Evolutionary conservation across 2,797 vertebrate genomes (phyloP), one percentile per base, ranked within the genome.

Genomic region (Syngnathus acus): DNA sequence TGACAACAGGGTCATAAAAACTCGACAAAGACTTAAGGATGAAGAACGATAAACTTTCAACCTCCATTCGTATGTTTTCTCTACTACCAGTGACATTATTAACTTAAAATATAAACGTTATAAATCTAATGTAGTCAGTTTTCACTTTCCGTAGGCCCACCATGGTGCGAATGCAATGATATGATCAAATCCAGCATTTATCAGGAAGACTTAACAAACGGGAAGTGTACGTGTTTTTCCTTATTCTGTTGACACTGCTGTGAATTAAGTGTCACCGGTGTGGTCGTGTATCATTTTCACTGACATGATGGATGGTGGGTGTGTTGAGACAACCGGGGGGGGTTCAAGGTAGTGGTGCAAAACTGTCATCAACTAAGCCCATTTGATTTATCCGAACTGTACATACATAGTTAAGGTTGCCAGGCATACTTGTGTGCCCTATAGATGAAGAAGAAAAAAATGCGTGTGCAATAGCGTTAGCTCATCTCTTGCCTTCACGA

Each of bases 1-100:
- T 42, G 42, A 50, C 66, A 65, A 45, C 64, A 60, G 67, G 53
- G 61, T 74, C 38, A 61, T 71, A 62, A 67, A 62, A 66, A 48
- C 51, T 8, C 47, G 21, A 53, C n/a, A 21, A 57, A 43, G 61
- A 47, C 26, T 51, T 1, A 26, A 32, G 32, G 14, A 40, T 17
- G 38, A 65, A n/a, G 26, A 19, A 32, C 9, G 50, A 40, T 21
- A 16, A 62, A 45, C 61, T 32, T 32, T 32, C 19, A 50, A n/a
- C 48, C n/a, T n/a, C 54, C 54, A 55, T 23, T 10, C 21, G 32
- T 57, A 57, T 5, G 23, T 17, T 32, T 32, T 32, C 32, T 32
- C 32, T 32, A 32, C 32, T 4, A 32, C 32, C 32, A 32, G 32
- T 32, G 32, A 32, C 32, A 32, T 5, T 32, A 32, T 32, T 32